Evolutionary conservation across 53 echinoderm and acorn worm genomes (phyloP).

Genomic region (Holothuria leucospilota): DNA sequence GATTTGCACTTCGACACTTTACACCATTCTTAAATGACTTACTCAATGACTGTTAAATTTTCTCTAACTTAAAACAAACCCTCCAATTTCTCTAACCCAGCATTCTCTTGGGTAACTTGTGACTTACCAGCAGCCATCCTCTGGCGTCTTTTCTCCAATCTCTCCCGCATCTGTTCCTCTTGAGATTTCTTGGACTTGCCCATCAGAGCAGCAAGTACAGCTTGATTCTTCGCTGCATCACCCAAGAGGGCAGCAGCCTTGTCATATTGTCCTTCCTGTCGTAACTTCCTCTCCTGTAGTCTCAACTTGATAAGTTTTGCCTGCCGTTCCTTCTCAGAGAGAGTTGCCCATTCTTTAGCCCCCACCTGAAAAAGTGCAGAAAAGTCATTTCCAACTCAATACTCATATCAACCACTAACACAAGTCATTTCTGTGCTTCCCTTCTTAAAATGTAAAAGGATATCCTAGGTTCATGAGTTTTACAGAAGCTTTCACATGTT

Average conservation of each 20-base stretch:
- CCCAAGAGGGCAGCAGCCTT: conserved; percentile 93
- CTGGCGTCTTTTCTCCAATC: conserved; percentile 69
- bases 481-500: too few species aligned
- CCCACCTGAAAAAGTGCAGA: conserved; percentile 65
- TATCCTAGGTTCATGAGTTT: too few species aligned
- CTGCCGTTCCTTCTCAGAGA: conserved; percentile 92
- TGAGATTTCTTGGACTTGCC: conserved; percentile 81
- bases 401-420: too few species aligned
- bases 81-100: too few species aligned
- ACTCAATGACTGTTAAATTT: too few species aligned
- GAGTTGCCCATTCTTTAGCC: conserved; percentile 87
- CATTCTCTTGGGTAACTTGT: too few species aligned
- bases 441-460: too few species aligned
- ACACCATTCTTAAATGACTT: too few species aligned
- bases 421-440: too few species aligned
- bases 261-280: conserved; percentile 91
- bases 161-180: conserved; percentile 81
- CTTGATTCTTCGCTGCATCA: conserved; percentile 85
- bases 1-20: too few species aligned
- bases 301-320: conserved; percentile 87
- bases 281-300: conserved; percentile 80
- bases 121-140: conserved; percentile 71
- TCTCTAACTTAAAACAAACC: too few species aligned
- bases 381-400: too few species aligned
- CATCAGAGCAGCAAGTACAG: conserved; percentile 84